phyloP scores from a whole-genome alignment of 2,113 vertebrate species.

The Hippocampus guttulatus region DNA sequence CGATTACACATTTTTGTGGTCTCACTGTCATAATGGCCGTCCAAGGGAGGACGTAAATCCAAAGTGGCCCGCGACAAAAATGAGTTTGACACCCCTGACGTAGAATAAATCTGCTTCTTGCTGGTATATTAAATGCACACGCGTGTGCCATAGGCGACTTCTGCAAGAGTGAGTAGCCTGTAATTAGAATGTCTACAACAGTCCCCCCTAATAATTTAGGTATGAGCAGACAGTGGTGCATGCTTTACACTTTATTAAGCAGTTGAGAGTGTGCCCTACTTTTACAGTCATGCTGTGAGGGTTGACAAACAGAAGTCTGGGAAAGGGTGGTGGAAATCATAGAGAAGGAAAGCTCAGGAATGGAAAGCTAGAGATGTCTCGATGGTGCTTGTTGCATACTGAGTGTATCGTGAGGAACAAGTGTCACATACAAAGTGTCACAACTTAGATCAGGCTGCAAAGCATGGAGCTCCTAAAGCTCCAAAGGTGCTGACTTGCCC shows the following conservation, averaged over 20 bases:
- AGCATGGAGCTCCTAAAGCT: conserved; percentile 49
- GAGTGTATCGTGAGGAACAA: not conserved
- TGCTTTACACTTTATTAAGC: conserved; percentile 48
- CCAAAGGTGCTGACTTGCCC: conserved; percentile 59
- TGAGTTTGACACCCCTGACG: no score
- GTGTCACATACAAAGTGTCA: conserved; percentile 32
- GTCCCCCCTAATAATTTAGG: conserved; percentile 55
- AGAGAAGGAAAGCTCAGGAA: not conserved
- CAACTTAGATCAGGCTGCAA: conserved; percentile 33
- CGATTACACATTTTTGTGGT: no score
- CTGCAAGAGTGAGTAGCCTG: conserved; percentile 32
- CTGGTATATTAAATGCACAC: conserved; percentile 14
- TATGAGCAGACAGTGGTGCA: conserved; percentile 38
- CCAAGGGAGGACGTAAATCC: no score
- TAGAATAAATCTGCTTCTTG: not conserved
- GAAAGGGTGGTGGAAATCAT: not conserved
- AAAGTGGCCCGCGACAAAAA: no score
- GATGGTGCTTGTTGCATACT: conserved; percentile 16
- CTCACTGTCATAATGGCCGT: no score
- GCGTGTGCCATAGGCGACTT: conserved; percentile 21
- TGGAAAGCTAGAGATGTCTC: conserved; percentile 3
- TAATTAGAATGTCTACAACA: conserved; percentile 51
- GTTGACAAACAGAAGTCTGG: conserved; percentile 1
- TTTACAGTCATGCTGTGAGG: conserved; percentile 6
- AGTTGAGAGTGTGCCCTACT: conserved; percentile 27